Percentiles rank a stretch among this genome's conserved stretches.
These are phyloP conservation scores for Propithecus perrieri DNA, from an alignment of 2,797 vertebrate genomes.

Conservation along the genomic window DNA sequence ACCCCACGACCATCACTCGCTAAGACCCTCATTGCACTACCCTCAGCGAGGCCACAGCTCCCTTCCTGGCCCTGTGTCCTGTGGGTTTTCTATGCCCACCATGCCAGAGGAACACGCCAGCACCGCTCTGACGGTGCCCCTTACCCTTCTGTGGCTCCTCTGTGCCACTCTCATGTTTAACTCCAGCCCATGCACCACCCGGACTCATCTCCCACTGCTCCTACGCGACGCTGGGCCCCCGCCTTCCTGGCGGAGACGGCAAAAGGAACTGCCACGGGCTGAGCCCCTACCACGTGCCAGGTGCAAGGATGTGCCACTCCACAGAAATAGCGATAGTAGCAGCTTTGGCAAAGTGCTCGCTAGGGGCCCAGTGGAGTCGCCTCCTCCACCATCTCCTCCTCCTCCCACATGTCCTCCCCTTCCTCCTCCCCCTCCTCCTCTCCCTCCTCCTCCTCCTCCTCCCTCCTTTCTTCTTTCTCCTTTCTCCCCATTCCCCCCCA, in stretches of 20 bases:
- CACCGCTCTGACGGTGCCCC: fast-evolving
- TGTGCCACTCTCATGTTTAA: background rate
- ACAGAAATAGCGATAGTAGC: background rate
- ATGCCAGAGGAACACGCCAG: background rate
- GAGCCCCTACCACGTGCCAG: background rate
- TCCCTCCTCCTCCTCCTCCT: too few relatives aligned
- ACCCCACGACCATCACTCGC: background rate
- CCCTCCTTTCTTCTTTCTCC: fast-evolving
- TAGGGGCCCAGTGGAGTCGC: fast-evolving
- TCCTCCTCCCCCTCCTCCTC: too few relatives aligned
- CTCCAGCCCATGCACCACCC: background rate
- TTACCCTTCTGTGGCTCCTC: background rate
- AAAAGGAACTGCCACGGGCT: background rate
- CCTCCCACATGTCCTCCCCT: fast-evolving
- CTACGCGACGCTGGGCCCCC: fast-evolving
- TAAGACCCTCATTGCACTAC: background rate
- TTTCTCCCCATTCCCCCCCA: background rate
- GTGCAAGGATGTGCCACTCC: background rate
- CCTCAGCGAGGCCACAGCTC: background rate
- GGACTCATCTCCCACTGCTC: background rate
- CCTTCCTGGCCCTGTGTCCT: background rate
- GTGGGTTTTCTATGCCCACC: background rate
- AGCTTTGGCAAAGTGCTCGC: background rate
- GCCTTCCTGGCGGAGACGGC: background rate
- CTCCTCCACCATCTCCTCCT: too few relatives aligned